Evolutionary conservation across 2,888 invertebrate genomes (phyloP).

Genomic region (Sphaeridia pumilis): DNA sequence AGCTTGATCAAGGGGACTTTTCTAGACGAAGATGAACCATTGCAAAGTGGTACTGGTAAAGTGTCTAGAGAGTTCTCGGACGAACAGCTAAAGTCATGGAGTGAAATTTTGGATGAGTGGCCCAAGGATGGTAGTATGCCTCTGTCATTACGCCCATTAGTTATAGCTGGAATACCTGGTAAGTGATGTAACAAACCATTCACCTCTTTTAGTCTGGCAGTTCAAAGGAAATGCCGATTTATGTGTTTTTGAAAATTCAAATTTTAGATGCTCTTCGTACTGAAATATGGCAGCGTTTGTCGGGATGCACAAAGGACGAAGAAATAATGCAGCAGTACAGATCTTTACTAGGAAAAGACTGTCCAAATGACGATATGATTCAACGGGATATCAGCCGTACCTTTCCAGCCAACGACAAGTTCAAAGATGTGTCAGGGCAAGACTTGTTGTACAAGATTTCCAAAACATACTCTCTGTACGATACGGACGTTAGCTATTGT

Average conservation of each 20-base stretch:
- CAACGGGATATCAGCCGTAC: conserved; percentile 94
- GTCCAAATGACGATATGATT: conserved; percentile 87
- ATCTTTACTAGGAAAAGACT: conserved; percentile 88
- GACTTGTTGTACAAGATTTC: conserved; percentile 91
- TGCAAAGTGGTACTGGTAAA: conserved; percentile 93
- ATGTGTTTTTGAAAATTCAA: not conserved
- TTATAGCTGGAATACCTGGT: conserved; percentile 68
- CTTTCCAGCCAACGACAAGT: conserved; percentile 97
- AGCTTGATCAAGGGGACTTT: no score
- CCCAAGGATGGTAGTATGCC: conserved; percentile 44
- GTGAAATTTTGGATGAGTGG: conserved; percentile 68
- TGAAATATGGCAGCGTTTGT: conserved; percentile 93
- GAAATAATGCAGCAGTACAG: conserved; percentile 86
- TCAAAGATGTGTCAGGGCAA: conserved; percentile 92
- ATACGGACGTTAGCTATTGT: conserved; percentile 96
- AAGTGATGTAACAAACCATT: not conserved
- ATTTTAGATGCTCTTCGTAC: conserved; percentile 76
- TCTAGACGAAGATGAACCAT: conserved; percentile 79
- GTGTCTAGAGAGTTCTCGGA: conserved; percentile 94
- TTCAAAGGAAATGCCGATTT: no score
- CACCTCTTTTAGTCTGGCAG: no score
- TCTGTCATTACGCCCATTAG: conserved; percentile 64
- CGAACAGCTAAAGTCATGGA: conserved; percentile 85
- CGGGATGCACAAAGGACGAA: conserved; percentile 69
- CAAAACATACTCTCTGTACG: conserved; percentile 94